Percentiles rank a stretch among this genome's conserved stretches.
phyloP scores from a whole-genome alignment of 2,113 vertebrate genomes.

The Macrotus californicus region DNA sequence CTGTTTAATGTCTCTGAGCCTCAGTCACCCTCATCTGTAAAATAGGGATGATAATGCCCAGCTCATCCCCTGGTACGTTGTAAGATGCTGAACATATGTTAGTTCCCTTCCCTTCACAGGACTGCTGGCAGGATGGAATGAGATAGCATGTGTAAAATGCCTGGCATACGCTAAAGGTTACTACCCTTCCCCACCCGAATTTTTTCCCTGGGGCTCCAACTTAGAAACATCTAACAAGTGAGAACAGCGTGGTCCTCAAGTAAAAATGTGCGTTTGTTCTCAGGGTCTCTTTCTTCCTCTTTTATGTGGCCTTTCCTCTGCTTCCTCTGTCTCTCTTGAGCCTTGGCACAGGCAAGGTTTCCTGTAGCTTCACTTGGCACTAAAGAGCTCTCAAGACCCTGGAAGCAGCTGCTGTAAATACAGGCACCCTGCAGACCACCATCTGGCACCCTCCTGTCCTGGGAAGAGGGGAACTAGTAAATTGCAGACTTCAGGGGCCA shows the following conservation, averaged over 20 bases:
- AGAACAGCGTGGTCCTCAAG: background rate
- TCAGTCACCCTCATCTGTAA: conserved; percentile 3
- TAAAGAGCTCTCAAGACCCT: conserved; percentile 48
- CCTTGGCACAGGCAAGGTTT: conserved; percentile 49
- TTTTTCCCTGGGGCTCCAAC: background rate
- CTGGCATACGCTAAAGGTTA: conserved; percentile 21
- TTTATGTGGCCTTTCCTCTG: background rate
- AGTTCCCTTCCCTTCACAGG: background rate
- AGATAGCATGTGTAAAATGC: conserved; percentile 29
- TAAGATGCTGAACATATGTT: conserved; percentile 13
- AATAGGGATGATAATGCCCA: background rate
- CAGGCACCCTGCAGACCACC: background rate
- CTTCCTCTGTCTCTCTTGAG: conserved; percentile 12
- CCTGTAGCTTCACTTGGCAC: conserved; percentile 61
- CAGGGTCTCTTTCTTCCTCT: background rate
- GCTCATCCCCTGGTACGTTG: background rate
- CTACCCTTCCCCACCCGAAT: conserved; percentile 25
- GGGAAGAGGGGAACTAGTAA: background rate
- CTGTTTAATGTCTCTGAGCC: background rate
- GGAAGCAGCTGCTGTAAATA: conserved; percentile 60
- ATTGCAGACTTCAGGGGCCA: conserved; percentile 7
- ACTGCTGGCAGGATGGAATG: background rate
- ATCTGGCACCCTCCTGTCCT: conserved; percentile 12
- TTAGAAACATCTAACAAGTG: background rate
- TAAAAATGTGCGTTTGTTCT: conserved; percentile 4